phyloP scores from a whole-genome alignment of 2,888 invertebrate species.

The Vandiemenella viatica region DNA sequence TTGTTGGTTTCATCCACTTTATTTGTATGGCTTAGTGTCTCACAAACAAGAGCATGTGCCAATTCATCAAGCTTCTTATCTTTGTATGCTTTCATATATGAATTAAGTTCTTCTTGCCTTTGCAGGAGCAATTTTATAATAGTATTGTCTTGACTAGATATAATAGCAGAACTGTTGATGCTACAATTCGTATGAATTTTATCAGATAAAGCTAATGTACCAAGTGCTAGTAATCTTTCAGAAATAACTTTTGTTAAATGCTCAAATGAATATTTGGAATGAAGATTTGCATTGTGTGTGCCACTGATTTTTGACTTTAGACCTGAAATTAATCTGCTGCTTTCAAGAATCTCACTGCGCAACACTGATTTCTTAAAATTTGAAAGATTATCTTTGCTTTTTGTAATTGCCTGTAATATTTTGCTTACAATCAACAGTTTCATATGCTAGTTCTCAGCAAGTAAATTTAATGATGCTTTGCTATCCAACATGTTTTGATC shows the following conservation, averaged over 20 bases:
- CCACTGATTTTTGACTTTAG: conserved; percentile 52
- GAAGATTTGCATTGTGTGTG: conserved; percentile 31
- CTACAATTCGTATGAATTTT: conserved; percentile 1
- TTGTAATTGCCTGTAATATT: conserved; percentile 47
- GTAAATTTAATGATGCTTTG: conserved; percentile 48
- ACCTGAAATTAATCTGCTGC: conserved; percentile 57
- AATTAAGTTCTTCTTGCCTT: conserved; percentile 45
- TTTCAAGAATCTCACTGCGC: conserved; percentile 36
- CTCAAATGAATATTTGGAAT: conserved; percentile 37
- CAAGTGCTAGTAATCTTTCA: conserved; percentile 34
- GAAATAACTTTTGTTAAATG: conserved; percentile 62
- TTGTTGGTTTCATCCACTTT: conserved; percentile 1
- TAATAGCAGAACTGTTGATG: conserved; percentile 14
- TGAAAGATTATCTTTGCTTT: conserved; percentile 37
- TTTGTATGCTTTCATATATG: conserved; percentile 47
- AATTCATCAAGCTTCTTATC: conserved; percentile 51
- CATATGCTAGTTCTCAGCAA: conserved; percentile 71
- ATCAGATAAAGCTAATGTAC: conserved; percentile 35
- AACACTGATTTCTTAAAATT: conserved; percentile 44
- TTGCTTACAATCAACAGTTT: conserved; percentile 55
- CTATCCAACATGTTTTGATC: conserved; percentile 53
- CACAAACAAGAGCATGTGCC: conserved; percentile 52
- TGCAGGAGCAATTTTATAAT: conserved; percentile 32
- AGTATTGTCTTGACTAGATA: conserved; percentile 24
- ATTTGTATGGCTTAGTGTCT: conserved; percentile 42